Conservation (phyloP, 2,797 vertebrate species). For the Tauraco hartlaubi region DNA sequence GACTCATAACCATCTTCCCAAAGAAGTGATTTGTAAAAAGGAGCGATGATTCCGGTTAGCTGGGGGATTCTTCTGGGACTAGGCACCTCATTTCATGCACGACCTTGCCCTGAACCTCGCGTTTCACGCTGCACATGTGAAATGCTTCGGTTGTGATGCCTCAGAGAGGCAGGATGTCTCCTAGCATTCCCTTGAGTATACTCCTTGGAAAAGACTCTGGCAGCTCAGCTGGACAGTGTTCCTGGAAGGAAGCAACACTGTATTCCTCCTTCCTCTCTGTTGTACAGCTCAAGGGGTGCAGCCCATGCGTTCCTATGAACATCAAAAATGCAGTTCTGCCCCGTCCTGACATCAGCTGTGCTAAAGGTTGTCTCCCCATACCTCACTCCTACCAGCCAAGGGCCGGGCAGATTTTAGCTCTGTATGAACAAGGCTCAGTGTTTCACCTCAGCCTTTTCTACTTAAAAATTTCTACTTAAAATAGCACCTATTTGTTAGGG, state of each 20-base stretch:
- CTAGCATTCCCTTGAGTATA: neutral
- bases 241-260: slow-evolving; percentile 5
- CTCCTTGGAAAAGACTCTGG: slow-evolving; percentile 9
- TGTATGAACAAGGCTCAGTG: neutral
- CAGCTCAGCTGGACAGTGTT: neutral
- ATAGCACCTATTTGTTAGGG: neutral
- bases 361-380: neutral
- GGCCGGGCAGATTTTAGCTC: neutral
- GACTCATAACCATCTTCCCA: slow-evolving; percentile 10
- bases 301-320: neutral
- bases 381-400: neutral
- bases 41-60: neutral
- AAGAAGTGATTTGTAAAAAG: neutral
- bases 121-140: neutral
- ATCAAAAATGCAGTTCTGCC: neutral
- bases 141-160: neutral
- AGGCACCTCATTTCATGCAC: neutral
- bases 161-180: slow-evolving; percentile 6
- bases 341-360: neutral
- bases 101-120: neutral
- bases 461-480: neutral
- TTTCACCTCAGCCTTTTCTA: neutral
- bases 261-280: neutral
- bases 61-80: neutral
- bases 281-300: neutral